Percentiles rank a stretch among this genome's conserved stretches.
Evolutionary conservation across 2,888 invertebrate genomes (phyloP).

Genomic region (Hypsopygia costalis): DNA sequence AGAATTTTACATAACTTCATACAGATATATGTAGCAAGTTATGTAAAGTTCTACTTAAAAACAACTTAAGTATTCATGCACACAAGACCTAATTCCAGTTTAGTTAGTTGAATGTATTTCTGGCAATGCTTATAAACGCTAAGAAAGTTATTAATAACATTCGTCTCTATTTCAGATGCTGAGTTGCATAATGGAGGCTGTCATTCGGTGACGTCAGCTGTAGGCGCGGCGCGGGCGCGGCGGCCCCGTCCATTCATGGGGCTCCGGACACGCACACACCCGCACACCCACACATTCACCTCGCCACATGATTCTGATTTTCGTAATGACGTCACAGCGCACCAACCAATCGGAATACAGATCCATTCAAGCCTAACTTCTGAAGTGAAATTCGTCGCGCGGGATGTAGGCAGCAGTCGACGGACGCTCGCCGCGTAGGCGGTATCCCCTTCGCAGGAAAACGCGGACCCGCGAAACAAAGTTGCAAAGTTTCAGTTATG

Average conservation of each 20-base stretch:
- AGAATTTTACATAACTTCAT: too few species aligned
- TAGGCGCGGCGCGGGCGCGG: slow-evolving; percentile 69
- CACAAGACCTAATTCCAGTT: too few species aligned
- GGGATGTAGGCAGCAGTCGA: slow-evolving; percentile 70
- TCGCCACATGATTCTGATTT: slow-evolving; percentile 79
- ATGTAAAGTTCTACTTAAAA: too few species aligned
- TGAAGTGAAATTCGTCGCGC: slow-evolving; percentile 78
- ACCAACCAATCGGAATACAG: slow-evolving; percentile 80
- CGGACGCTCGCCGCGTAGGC: slow-evolving; percentile 51
- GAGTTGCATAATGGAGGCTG: slow-evolving; percentile 64
- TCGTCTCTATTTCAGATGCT: slow-evolving; percentile 46
- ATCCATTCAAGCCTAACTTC: slow-evolving; percentile 85
- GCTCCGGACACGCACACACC: slow-evolving; percentile 44
- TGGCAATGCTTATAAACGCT: background rate
- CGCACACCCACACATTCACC: slow-evolving; percentile 27
- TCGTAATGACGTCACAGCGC: slow-evolving; percentile 86
- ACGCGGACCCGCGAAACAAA: background rate
- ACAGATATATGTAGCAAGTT: too few species aligned
- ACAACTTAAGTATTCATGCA: too few species aligned
- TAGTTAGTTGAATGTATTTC: too few species aligned
- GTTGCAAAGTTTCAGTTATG: slow-evolving; percentile 3
- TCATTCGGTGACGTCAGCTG: slow-evolving; percentile 57
- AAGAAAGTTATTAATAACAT: slow-evolving; percentile 51
- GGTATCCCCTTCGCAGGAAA: slow-evolving; percentile 20
- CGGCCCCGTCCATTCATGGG: slow-evolving; percentile 63